A percentile compares a stretch with the other conserved stretches of the same genome.
These are phyloP conservation scores for Octomys mimax DNA, from an alignment of 2,797 vertebrate genomes.

Conservation along the genomic window DNA sequence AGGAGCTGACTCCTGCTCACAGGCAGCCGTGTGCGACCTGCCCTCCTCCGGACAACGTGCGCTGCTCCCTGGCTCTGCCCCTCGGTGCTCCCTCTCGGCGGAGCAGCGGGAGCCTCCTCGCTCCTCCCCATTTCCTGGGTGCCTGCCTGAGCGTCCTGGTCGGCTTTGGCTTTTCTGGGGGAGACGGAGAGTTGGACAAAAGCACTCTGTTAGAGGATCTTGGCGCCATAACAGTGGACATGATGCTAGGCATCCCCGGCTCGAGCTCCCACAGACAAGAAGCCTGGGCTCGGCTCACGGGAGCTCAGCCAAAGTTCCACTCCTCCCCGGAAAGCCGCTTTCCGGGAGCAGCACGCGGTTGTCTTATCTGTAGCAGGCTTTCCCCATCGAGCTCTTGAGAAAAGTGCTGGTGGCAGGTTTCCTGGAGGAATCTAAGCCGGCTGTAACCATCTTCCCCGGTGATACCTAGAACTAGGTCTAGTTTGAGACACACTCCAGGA, in stretches of 20 bases:
- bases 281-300: neutral
- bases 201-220: neutral
- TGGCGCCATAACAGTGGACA: constrained; percentile 48
- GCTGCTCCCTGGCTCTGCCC: neutral
- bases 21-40: fast-evolving
- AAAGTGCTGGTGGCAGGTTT: neutral
- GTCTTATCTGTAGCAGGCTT: neutral
- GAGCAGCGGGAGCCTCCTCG: neutral
- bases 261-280: neutral
- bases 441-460: neutral
- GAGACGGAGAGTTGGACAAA: neutral
- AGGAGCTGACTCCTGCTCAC: neutral
- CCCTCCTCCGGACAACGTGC: neutral
- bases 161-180: neutral
- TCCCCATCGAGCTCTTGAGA: neutral
- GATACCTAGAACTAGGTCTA: neutral
- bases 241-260: neutral
- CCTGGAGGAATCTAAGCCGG: neutral
- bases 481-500: neutral
- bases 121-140: neutral
- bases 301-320: constrained; percentile 49
- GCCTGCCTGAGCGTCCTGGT: too few relatives aligned
- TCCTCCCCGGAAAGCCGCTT: constrained; percentile 22
- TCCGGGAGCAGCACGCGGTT: neutral
- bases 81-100: neutral